These are phyloP conservation scores for Sporophila hypoxantha DNA, from an alignment of 2,113 vertebrate genomes.

Conservation along the genomic window DNA sequence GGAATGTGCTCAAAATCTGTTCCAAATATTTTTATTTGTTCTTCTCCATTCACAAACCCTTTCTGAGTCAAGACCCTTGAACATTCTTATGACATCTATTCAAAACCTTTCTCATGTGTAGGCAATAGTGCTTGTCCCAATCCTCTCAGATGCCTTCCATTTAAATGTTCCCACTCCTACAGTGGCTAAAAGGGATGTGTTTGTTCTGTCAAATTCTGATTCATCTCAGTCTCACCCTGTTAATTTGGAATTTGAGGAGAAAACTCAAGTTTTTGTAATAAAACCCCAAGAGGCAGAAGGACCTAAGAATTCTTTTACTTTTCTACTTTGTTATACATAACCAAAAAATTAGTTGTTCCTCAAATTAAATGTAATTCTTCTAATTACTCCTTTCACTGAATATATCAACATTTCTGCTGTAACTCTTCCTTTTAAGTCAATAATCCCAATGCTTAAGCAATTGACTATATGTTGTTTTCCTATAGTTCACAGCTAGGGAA, in stretches of 20 bases:
- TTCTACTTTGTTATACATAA: background rate
- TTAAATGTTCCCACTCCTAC: background rate
- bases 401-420: background rate
- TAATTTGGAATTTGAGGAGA: background rate
- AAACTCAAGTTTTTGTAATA: background rate
- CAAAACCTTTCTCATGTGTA: background rate
- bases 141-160: background rate
- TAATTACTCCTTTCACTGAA: background rate
- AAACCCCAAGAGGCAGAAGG: background rate
- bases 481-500: conserved; percentile 8
- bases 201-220: background rate
- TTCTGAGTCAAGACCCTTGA: background rate
- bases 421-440: conserved; percentile 20
- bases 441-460: background rate
- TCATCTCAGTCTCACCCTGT: background rate
- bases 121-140: background rate
- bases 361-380: background rate
- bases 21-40: background rate
- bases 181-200: background rate
- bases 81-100: background rate
- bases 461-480: background rate
- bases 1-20: background rate
- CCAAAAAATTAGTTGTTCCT: background rate
- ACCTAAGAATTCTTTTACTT: conserved; percentile 4
- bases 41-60: background rate